phyloP scores from a whole-genome alignment of 64 coral and sea anemone genomes.

The Montipora capricornis region DNA sequence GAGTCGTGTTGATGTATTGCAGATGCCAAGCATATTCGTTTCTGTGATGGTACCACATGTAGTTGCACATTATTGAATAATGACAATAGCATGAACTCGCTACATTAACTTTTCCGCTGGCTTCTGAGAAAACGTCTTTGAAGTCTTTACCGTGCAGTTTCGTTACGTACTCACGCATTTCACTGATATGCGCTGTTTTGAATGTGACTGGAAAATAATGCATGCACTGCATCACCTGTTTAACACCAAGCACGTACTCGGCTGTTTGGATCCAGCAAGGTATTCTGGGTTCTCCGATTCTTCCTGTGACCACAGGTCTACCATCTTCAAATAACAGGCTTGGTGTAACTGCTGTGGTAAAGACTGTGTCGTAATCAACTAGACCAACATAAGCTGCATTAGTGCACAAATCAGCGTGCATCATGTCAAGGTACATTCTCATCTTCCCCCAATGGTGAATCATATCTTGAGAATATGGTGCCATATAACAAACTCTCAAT shows the following conservation, averaged over 20 bases:
- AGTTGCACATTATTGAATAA: background rate
- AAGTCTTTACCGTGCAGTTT: background rate
- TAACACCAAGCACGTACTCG: background rate
- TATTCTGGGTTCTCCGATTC: too few relatives aligned
- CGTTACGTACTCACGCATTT: too few relatives aligned
- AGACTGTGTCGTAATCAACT: too few relatives aligned
- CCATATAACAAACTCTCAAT: background rate
- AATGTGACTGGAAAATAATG: background rate
- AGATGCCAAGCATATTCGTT: background rate
- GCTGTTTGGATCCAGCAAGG: background rate
- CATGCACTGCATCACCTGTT: conserved; percentile 2
- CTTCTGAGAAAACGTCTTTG: background rate
- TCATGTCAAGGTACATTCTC: too few relatives aligned
- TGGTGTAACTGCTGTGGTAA: too few relatives aligned
- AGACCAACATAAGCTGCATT: too few relatives aligned
- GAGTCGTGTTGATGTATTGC: background rate
- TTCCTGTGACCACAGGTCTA: too few relatives aligned
- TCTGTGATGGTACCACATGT: background rate
- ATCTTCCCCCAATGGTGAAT: too few relatives aligned
- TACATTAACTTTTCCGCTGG: background rate
- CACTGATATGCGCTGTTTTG: background rate
- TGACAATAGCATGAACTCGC: background rate
- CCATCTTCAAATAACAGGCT: too few relatives aligned
- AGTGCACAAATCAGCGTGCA: too few relatives aligned
- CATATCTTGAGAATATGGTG: too few relatives aligned